These are phyloP conservation scores for Protaetia brevitarsis DNA, from an alignment of 1,140 invertebrate species.

Conservation along the genomic window DNA sequence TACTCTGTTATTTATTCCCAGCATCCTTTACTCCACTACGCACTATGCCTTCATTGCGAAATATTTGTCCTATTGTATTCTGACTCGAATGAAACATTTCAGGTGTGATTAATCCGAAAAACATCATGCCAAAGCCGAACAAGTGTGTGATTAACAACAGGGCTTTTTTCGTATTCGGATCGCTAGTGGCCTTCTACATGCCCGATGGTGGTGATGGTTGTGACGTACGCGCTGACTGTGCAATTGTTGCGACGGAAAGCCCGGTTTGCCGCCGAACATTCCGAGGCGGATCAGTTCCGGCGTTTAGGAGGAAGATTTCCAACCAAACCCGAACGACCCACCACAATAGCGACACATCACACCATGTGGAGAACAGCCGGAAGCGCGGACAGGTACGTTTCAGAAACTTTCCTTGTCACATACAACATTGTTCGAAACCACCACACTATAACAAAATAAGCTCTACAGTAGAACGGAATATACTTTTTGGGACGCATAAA, in stretches of 20 bases:
- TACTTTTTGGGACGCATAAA: no score
- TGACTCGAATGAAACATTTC: conserved; percentile 33
- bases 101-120: conserved; percentile 69
- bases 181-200: conserved; percentile 87
- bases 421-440: no score
- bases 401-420: not conserved
- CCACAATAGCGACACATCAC: conserved; percentile 43
- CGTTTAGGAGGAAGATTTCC: conserved; percentile 62
- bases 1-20: no score
- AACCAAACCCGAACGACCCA: conserved; percentile 52
- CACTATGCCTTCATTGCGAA: no score
- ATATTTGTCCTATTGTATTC: no score
- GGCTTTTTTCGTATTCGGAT: conserved; percentile 83
- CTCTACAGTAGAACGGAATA: no score
- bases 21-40: no score
- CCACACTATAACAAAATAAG: no score
- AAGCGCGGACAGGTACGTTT: conserved; percentile 39
- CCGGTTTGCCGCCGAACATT: conserved; percentile 61
- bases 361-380: conserved; percentile 52
- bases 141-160: conserved; percentile 83
- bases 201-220: conserved; percentile 90
- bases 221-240: conserved; percentile 86
- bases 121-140: conserved; percentile 72
- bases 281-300: conserved; percentile 57
- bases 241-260: conserved; percentile 74